These are phyloP conservation scores for Bubo scandiacus DNA, from an alignment of 2,113 vertebrate species.

Conservation along the genomic window DNA sequence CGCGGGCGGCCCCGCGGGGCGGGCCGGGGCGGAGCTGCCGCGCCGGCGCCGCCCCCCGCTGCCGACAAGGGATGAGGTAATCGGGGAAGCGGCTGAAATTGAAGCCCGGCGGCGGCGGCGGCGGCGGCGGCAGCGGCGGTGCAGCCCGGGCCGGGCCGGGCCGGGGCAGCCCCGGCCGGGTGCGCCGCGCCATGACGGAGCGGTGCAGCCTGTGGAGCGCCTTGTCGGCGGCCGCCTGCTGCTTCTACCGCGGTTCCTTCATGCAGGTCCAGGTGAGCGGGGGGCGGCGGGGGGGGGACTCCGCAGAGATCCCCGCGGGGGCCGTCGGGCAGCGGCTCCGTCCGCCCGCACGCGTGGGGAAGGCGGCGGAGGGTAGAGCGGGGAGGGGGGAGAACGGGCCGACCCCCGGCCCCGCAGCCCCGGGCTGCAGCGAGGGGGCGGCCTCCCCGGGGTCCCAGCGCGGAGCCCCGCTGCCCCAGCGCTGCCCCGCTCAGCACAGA, in stretches of 20 bases:
- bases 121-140: slow-evolving; percentile 36
- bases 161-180: slow-evolving; percentile 16
- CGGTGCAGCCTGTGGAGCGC: slow-evolving; percentile 97
- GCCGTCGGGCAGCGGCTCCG: background rate
- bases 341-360: background rate
- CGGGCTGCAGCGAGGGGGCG: background rate
- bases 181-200: slow-evolving; percentile 84
- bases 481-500: background rate
- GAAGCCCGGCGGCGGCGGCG: slow-evolving; percentile 60
- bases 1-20: background rate
- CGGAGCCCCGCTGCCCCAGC: background rate
- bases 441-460: background rate
- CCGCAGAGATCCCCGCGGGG: background rate
- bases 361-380: background rate
- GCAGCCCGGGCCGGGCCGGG: background rate
- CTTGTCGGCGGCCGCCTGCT: slow-evolving; percentile 95
- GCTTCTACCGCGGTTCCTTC: slow-evolving; percentile 97
- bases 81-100: slow-evolving; percentile 76
- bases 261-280: slow-evolving; percentile 98
- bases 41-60: slow-evolving; percentile 47
- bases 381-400: background rate
- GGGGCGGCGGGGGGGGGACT: background rate
- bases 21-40: slow-evolving; percentile 64
- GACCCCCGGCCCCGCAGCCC: background rate
- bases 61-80: slow-evolving; percentile 80